phyloP scores from a whole-genome alignment of 2,113 vertebrate species.

The Sebastes schlegelii region DNA sequence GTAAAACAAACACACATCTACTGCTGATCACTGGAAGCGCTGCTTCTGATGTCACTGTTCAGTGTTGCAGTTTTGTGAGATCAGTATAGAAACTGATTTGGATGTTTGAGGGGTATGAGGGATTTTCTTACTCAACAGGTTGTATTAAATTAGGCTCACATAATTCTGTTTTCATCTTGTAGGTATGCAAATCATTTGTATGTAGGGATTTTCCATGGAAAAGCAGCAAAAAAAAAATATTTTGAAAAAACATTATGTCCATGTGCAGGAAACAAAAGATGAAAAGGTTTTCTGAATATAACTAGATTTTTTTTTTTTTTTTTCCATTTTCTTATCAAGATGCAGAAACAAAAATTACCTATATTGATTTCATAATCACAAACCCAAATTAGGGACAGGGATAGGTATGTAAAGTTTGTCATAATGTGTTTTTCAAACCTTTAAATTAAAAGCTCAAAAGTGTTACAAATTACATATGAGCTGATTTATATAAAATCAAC shows the following conservation, averaged over 20 bases:
- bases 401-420: neutral
- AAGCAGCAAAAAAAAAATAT: neutral
- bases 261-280: neutral
- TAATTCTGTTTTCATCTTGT: neutral
- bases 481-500: constrained; percentile 4
- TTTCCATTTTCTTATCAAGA: neutral
- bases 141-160: neutral
- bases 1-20: constrained; percentile 72
- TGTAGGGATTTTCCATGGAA: neutral
- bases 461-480: neutral
- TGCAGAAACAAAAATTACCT: neutral
- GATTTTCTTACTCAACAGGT: neutral
- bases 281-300: neutral
- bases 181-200: neutral
- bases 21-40: neutral
- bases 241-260: too few species aligned
- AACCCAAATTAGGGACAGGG: neutral
- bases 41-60: neutral
- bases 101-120: neutral
- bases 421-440: neutral
- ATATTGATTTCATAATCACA: neutral
- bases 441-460: neutral
- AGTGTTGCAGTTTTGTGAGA: neutral
- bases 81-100: neutral
- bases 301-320: neutral